phyloP scores from a whole-genome alignment of 2,797 vertebrate genomes.

The Spea hammondii region DNA sequence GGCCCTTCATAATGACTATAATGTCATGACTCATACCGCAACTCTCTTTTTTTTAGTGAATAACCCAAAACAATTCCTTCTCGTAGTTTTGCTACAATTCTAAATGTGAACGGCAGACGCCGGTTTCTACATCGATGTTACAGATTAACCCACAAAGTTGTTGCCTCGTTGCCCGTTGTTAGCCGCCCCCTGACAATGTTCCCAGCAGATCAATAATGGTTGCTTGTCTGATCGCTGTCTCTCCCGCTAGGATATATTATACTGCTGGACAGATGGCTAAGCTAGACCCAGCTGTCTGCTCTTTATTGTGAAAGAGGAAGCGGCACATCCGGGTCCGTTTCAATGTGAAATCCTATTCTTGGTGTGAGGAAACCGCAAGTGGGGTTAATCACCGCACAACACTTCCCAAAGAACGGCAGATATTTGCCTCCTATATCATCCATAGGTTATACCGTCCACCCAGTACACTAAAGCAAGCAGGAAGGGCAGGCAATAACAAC shows the following conservation, averaged over 20 bases:
- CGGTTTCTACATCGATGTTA: too few species aligned
- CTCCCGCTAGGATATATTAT: background rate
- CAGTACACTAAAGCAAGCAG: background rate
- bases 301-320: constrained; percentile 75
- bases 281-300: constrained; percentile 68
- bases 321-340: constrained; percentile 72
- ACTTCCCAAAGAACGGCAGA: constrained; percentile 14
- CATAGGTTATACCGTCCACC: background rate
- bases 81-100: too few species aligned
- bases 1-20: too few species aligned
- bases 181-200: background rate
- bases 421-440: constrained; percentile 14
- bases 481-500: background rate
- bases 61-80: too few species aligned
- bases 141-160: too few species aligned
- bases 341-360: constrained; percentile 74
- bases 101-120: too few species aligned
- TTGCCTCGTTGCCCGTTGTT: too few species aligned
- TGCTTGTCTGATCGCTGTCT: constrained; percentile 5
- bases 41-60: too few species aligned
- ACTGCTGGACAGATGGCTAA: background rate
- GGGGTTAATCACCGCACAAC: background rate
- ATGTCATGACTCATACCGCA: too few species aligned
- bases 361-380: constrained; percentile 58
- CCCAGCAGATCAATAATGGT: constrained; percentile 1